Evolutionary conservation across 2,888 invertebrate genomes (phyloP).

Genomic region (Vesta saturnalis): DNA sequence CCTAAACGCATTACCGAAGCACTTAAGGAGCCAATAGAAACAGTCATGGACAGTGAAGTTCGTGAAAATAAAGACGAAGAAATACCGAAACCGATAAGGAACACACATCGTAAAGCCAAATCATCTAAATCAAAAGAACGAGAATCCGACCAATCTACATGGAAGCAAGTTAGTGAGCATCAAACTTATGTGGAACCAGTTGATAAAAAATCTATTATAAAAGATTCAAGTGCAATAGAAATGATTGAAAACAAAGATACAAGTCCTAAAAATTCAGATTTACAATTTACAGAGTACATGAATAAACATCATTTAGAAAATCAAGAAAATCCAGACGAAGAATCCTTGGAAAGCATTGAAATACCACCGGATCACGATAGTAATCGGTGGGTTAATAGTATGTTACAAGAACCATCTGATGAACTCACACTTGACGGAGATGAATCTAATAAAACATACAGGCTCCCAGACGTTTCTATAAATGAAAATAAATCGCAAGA

Average conservation of each 20-base stretch:
- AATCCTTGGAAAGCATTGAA: constrained; percentile 46
- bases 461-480: background rate
- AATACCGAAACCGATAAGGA: no score
- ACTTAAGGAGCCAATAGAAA: no score
- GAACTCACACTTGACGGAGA: background rate
- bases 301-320: background rate
- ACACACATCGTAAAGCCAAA: no score
- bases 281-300: background rate
- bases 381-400: constrained; percentile 55
- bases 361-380: constrained; percentile 54
- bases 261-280: background rate
- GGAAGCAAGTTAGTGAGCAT: no score
- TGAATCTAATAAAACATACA: no score
- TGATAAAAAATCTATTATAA: no score
- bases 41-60: no score
- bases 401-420: constrained; percentile 45
- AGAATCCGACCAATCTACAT: no score
- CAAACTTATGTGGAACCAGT: no score
- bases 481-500: constrained; percentile 29
- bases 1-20: no score
- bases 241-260: background rate
- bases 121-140: background rate
- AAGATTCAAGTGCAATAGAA: no score
- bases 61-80: no score
- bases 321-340: constrained; percentile 37